Evolutionary conservation across 2,888 invertebrate species (phyloP).

Genomic region (Campopleginae sp.): DNA sequence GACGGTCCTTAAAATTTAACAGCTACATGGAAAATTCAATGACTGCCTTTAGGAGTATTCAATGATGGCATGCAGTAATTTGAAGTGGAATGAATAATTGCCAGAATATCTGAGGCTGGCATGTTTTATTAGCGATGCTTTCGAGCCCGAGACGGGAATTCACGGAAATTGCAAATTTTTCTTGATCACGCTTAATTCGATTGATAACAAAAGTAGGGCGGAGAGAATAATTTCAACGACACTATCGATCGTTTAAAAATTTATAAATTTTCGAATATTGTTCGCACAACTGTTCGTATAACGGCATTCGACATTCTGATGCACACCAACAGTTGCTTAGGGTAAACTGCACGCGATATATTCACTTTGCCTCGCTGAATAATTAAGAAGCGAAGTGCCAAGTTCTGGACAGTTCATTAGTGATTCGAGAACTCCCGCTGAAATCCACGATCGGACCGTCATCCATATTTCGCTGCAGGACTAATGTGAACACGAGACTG

Average conservation of each 20-base stretch:
- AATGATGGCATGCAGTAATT: constrained; percentile 8
- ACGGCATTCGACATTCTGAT: neutral
- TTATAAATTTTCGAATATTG: neutral
- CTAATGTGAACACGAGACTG: neutral
- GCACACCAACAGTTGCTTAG: neutral
- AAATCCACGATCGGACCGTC: neutral
- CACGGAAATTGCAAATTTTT: neutral
- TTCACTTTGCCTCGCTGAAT: neutral
- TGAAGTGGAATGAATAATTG: constrained; percentile 33
- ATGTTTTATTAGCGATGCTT: constrained; percentile 8
- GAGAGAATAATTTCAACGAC: neutral
- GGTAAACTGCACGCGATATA: neutral
- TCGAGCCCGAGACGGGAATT: neutral
- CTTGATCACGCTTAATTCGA: neutral
- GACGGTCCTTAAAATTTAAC: constrained; percentile 26
- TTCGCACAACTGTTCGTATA: neutral
- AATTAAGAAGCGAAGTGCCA: neutral
- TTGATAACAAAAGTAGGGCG: neutral
- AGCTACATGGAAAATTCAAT: constrained; percentile 35
- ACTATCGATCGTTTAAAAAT: neutral
- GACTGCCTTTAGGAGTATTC: neutral
- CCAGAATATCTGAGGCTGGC: constrained; percentile 23
- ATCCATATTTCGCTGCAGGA: neutral
- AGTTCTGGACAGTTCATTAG: neutral
- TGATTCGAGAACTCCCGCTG: neutral